Percentiles rank a stretch among this genome's conserved stretches.
Evolutionary conservation across 2,113 vertebrate genomes (phyloP).

Genomic region (Gasterosteus aculeatus): DNA sequence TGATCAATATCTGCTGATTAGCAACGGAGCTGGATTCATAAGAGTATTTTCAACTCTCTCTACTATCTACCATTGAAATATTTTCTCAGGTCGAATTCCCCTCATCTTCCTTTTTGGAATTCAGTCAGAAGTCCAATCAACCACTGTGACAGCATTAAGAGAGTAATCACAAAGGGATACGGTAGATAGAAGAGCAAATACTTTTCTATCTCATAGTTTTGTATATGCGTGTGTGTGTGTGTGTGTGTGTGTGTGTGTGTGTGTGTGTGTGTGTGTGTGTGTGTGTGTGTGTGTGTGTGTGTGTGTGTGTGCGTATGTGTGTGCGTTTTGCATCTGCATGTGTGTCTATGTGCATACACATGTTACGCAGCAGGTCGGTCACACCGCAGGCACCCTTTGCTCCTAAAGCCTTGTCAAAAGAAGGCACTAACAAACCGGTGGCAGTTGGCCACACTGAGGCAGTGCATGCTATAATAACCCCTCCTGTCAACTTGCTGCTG

Average conservation of each 20-base stretch:
- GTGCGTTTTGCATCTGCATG: neutral
- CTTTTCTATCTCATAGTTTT: conserved; percentile 21
- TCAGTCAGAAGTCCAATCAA: neutral
- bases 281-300: neutral
- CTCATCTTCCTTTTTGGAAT: conserved; percentile 13
- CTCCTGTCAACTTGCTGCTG: conserved; percentile 53
- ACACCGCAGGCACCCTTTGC: conserved; percentile 24
- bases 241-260: neutral
- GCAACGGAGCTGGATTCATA: neutral
- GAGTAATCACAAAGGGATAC: conserved; percentile 11
- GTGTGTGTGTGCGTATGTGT: neutral
- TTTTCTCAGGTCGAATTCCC: conserved; percentile 10
- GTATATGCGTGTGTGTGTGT: neutral
- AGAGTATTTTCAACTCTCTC: neutral
- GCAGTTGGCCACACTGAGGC: conserved; percentile 37
- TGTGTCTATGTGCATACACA: neutral
- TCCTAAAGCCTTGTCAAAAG: conserved; percentile 33
- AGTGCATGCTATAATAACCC: conserved; percentile 47
- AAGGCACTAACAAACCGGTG: conserved; percentile 31
- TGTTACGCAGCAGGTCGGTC: conserved; percentile 30
- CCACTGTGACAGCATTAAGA: conserved; percentile 14
- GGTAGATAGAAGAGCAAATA: conserved; percentile 2
- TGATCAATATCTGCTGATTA: conserved; percentile 18
- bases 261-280: neutral
- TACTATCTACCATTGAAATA: neutral